Percentiles rank a stretch among this genome's conserved stretches.
phyloP scores from a whole-genome alignment of 2,797 vertebrate genomes.

The Enteromius viviparus region DNA sequence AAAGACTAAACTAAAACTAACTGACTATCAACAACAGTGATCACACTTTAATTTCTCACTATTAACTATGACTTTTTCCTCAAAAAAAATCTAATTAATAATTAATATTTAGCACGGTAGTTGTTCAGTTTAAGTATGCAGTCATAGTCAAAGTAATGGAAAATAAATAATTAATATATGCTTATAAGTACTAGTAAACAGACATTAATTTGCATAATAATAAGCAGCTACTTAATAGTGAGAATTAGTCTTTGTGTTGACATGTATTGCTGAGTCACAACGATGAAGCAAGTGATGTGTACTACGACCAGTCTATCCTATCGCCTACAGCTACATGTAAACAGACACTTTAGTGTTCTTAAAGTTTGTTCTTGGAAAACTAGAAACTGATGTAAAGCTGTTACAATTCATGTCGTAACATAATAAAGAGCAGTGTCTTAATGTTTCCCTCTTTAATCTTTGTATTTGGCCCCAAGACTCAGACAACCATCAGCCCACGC shows the following conservation, averaged over 20 bases:
- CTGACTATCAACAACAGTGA: not conserved
- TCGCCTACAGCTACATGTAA: not conserved
- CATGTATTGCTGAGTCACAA: not conserved
- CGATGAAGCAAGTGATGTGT: not conserved
- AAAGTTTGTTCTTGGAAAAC: constrained; percentile 8
- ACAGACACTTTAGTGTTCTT: not conserved
- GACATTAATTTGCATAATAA: not conserved
- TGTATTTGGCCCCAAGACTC: constrained; percentile 29
- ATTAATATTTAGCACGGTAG: not conserved
- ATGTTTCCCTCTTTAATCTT: constrained; percentile 41
- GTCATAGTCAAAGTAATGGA: not conserved
- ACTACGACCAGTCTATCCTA: not conserved
- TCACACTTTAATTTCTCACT: not conserved
- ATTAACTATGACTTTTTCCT: not conserved
- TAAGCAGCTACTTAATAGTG: not conserved
- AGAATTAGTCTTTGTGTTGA: not conserved
- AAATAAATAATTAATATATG: not conserved
- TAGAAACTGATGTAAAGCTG: constrained; percentile 16
- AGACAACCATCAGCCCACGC: constrained; percentile 38
- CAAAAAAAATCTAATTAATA: not conserved
- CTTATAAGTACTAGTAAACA: too few relatives aligned
- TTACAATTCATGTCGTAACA: constrained; percentile 23
- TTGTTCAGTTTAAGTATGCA: not conserved
- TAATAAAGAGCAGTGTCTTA: constrained; percentile 30
- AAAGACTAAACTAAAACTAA: not conserved